These are phyloP conservation scores for Cyclura pinguis DNA, from an alignment of 2,797 vertebrate genomes.

Conservation along the genomic window DNA sequence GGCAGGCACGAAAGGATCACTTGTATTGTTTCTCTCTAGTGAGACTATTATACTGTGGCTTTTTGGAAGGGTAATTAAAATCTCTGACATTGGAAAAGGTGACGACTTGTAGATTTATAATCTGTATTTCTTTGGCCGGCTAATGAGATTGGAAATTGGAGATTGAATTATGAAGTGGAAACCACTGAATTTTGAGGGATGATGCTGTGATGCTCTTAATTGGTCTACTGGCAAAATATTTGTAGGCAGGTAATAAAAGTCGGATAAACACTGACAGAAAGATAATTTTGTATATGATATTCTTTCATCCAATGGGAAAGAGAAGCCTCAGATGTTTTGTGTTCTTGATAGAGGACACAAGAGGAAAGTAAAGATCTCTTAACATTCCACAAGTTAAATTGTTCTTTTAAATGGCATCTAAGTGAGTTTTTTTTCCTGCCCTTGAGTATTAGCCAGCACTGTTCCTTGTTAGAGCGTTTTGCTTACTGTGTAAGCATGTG, in stretches of 20 bases:
- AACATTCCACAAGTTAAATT: not conserved
- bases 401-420: not conserved
- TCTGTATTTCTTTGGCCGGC: not conserved
- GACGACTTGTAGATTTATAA: not conserved
- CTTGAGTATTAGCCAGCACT: not conserved
- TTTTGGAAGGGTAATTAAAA: not conserved
- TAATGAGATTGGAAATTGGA: not conserved
- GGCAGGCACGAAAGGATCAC: not conserved
- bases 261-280: not conserved
- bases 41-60: not conserved
- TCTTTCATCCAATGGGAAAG: not conserved
- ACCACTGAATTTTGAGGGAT: not conserved
- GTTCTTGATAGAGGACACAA: not conserved
- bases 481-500: conserved; percentile 19
- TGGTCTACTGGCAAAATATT: not conserved
- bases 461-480: not conserved
- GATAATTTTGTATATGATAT: not conserved
- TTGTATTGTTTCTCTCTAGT: not conserved
- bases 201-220: not conserved
- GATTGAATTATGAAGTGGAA: not conserved
- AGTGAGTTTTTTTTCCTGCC: not conserved
- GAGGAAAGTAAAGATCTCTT: not conserved
- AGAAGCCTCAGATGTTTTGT: not conserved
- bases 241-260: not conserved
- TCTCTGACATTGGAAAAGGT: not conserved